These are phyloP conservation scores for Aphaenogaster ashmeadi DNA, from an alignment of 1,140 invertebrate genomes.

Conservation along the genomic window DNA sequence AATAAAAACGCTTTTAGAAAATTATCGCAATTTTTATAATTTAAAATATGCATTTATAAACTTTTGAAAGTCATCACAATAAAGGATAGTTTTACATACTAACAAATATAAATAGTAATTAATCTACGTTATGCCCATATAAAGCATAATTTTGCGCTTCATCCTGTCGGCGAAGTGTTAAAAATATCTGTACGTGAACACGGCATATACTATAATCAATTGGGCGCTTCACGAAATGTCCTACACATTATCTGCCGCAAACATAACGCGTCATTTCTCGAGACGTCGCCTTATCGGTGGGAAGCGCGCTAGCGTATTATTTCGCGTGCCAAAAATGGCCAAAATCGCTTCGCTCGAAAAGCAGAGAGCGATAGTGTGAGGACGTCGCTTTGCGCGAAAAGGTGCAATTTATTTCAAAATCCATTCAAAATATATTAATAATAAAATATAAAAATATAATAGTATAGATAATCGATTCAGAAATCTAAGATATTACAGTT, in stretches of 20 bases:
- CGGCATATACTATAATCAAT: background rate
- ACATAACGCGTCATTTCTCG: background rate
- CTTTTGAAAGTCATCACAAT: background rate
- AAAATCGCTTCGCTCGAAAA: background rate
- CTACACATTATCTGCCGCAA: background rate
- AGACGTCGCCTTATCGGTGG: background rate
- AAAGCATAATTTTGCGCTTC: background rate
- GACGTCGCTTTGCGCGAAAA: background rate
- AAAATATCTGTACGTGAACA: background rate
- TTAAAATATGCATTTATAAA: too few relatives aligned
- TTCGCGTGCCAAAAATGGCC: background rate
- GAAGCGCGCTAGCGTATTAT: background rate
- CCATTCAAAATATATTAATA: background rate
- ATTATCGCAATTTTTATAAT: background rate
- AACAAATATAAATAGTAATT: background rate
- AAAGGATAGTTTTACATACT: background rate
- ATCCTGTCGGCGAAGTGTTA: background rate
- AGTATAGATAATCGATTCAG: too few relatives aligned
- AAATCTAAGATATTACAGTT: too few relatives aligned
- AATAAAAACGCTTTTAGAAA: background rate
- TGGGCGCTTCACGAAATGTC: conserved; percentile 1
- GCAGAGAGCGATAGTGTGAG: background rate
- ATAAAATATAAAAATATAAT: too few relatives aligned
- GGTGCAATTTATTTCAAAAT: background rate
- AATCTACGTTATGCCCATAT: background rate